phyloP scores from a whole-genome alignment of 2,888 invertebrate species.

The Heterodera filipjevi region DNA sequence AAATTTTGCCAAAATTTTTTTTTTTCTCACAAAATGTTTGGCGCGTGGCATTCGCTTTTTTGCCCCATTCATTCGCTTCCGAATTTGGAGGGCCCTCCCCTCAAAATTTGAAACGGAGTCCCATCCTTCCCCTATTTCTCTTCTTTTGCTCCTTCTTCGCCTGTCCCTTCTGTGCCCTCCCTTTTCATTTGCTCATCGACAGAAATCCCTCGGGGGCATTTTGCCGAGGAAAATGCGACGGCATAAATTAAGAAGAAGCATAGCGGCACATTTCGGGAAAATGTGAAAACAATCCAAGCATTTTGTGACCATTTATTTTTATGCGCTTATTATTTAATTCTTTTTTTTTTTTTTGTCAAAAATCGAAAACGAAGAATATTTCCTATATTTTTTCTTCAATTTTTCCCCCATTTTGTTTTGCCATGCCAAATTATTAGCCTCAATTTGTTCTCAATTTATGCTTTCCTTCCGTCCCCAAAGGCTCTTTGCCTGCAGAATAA shows the following conservation, averaged over 20 bases:
- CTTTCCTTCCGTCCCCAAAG: neutral
- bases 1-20: neutral
- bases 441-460: neutral
- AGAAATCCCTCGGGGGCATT: neutral
- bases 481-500: neutral
- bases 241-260: neutral
- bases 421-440: neutral
- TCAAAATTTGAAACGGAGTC: constrained; percentile 6
- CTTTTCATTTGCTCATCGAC: neutral
- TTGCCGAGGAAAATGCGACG: neutral
- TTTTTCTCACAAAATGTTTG: neutral
- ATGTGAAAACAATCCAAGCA: neutral
- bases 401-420: neutral
- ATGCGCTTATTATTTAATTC: neutral
- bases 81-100: neutral
- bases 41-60: neutral
- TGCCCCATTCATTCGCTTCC: too few species aligned
- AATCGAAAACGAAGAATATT: too few species aligned
- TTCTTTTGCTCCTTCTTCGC: too few species aligned
- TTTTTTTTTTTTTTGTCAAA: too few species aligned
- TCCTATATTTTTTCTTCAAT: neutral
- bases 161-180: too few species aligned
- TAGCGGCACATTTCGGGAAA: neutral
- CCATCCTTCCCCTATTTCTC: neutral
- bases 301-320: neutral